Conservation (phyloP, 2,888 invertebrate genomes). For the Idaea dimidiata region DNA sequence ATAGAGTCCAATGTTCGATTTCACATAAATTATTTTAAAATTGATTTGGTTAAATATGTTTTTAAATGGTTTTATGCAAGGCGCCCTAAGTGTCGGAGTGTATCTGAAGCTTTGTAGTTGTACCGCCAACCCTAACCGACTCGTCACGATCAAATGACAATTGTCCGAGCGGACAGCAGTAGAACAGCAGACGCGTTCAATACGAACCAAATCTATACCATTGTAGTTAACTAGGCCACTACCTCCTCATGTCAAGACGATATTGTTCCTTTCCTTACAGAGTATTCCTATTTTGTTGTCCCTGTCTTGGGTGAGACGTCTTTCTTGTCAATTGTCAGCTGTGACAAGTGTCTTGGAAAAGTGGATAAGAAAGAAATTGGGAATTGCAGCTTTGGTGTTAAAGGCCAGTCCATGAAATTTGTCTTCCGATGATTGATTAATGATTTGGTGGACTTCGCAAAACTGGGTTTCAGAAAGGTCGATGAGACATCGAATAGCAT, state of each 20-base stretch:
- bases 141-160: conserved; percentile 71
- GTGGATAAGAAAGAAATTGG: background rate
- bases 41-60: too few relatives aligned
- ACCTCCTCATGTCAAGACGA: background rate
- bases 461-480: too few relatives aligned
- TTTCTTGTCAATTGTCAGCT: background rate
- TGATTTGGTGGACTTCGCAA: too few relatives aligned
- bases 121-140: conserved; percentile 47
- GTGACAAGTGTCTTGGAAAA: background rate
- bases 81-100: too few relatives aligned
- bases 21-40: too few relatives aligned
- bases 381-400: too few relatives aligned
- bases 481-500: too few relatives aligned
- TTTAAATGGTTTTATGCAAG: too few relatives aligned
- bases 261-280: background rate
- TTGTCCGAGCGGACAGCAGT: conserved; percentile 67
- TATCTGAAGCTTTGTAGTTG: background rate
- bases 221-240: background rate
- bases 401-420: too few relatives aligned
- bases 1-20: too few relatives aligned
- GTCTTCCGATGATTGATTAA: too few relatives aligned
- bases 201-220: conserved; percentile 39
- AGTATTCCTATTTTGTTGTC: background rate
- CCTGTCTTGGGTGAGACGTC: background rate
- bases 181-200: conserved; percentile 54